Percentiles rank a stretch among this genome's conserved stretches.
phyloP scores from a whole-genome alignment of 2,888 invertebrate genomes.

The Lochmaea crataegi region DNA sequence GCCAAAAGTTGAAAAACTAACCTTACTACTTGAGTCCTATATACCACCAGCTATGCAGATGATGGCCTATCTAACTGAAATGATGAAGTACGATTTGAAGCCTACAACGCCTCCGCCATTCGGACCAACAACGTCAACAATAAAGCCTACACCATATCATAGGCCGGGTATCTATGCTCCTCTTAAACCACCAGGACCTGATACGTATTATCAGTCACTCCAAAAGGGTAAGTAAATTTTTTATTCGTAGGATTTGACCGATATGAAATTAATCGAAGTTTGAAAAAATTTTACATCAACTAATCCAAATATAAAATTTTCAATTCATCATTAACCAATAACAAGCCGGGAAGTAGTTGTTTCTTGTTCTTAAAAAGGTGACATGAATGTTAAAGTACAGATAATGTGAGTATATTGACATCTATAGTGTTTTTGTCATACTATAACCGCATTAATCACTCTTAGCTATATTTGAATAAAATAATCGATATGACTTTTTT shows the following conservation, averaged over 20 bases:
- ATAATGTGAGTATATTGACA: not conserved
- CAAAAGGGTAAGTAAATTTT: conserved; percentile 28
- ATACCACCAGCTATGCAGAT: conserved; percentile 78
- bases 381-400: too few species aligned
- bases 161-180: conserved; percentile 69
- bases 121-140: conserved; percentile 53
- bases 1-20: conserved; percentile 64
- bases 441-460: too few species aligned
- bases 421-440: not conserved
- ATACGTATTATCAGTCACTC: conserved; percentile 37
- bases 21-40: conserved; percentile 71
- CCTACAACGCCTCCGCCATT: conserved; percentile 43
- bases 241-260: too few species aligned
- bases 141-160: conserved; percentile 57
- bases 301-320: too few species aligned
- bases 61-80: conserved; percentile 72
- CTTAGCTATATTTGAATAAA: too few species aligned
- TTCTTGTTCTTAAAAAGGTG: too few species aligned
- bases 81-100: conserved; percentile 70
- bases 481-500: too few species aligned
- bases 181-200: conserved; percentile 63
- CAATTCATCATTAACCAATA: not conserved
- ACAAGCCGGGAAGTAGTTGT: too few species aligned
- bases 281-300: too few species aligned
- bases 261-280: too few species aligned